A percentile compares a stretch with the other conserved stretches of the same genome.
phyloP scores from a whole-genome alignment of 2,888 invertebrate genomes.

The Thecophora atra region DNA sequence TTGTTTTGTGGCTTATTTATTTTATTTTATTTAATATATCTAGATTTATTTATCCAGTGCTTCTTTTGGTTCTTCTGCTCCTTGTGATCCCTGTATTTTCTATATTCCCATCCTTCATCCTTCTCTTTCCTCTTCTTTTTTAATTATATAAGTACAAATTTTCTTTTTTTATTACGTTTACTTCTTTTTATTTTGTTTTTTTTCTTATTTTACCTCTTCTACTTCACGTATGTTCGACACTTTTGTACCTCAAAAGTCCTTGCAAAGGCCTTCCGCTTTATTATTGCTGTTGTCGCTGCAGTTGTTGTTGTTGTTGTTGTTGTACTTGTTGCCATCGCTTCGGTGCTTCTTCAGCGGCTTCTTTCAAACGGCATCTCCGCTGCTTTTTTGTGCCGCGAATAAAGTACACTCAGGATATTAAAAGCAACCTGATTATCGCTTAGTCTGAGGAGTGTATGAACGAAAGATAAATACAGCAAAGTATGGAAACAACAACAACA shows the following conservation, averaged over 20 bases:
- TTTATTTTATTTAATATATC: no score
- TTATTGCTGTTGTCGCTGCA: not conserved
- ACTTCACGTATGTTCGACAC: not conserved
- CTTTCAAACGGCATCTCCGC: slow-evolving; percentile 21
- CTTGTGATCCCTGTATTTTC: not conserved
- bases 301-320: not conserved
- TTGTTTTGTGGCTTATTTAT: no score
- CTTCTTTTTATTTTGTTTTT: not conserved
- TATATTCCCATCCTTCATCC: not conserved
- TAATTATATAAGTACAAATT: not conserved
- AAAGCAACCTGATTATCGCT: not conserved
- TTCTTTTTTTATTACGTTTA: not conserved
- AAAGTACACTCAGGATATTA: slow-evolving; percentile 11
- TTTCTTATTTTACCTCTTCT: not conserved
- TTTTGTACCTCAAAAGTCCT: slow-evolving; percentile 16
- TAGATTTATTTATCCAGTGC: no score
- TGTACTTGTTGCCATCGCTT: no score
- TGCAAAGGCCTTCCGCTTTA: not conserved
- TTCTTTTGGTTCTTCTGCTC: no score
- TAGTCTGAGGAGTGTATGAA: not conserved
- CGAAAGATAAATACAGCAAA: not conserved
- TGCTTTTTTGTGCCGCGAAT: slow-evolving; percentile 16
- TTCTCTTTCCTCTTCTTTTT: not conserved
- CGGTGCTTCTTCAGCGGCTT: slow-evolving; percentile 1
- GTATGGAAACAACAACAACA: slow-evolving; percentile 5